phyloP scores from a whole-genome alignment of 1,140 invertebrate genomes.

The Hormaphis cornu region DNA sequence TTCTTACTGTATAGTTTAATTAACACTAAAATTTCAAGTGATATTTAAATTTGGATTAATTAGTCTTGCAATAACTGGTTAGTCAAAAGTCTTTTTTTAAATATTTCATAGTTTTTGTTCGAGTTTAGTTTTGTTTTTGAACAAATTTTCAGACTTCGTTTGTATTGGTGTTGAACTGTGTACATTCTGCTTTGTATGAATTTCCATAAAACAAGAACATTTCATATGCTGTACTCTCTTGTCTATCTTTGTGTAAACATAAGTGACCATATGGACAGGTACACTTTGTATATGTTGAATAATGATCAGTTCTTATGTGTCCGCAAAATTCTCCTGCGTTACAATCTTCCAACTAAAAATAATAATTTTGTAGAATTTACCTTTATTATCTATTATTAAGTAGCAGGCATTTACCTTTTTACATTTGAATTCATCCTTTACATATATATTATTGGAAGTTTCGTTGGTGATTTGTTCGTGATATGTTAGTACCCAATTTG shows the following conservation, averaged over 20 bases:
- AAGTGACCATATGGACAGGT: constrained; percentile 51
- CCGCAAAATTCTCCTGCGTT: constrained; percentile 47
- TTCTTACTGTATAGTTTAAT: background rate
- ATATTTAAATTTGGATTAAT: constrained; percentile 4
- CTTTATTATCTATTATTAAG: background rate
- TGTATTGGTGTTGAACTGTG: constrained; percentile 24
- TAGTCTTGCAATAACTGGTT: background rate
- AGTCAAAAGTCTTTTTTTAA: background rate
- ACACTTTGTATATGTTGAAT: constrained; percentile 53
- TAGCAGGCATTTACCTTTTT: background rate
- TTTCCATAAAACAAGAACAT: constrained; percentile 48
- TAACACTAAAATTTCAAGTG: background rate
- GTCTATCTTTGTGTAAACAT: constrained; percentile 48
- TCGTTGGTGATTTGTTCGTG: constrained; percentile 16
- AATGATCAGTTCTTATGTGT: constrained; percentile 44
- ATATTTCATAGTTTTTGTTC: background rate
- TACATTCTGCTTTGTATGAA: constrained; percentile 50
- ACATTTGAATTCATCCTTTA: constrained; percentile 14
- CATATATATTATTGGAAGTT: background rate
- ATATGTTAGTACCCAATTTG: background rate
- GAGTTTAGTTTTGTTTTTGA: background rate
- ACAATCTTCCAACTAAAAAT: constrained; percentile 45
- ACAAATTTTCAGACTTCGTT: background rate
- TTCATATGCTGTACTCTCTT: constrained; percentile 45
- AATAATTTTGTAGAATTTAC: background rate